phyloP scores from a whole-genome alignment of 2,797 vertebrate species.

The Lagorchestes hirsutus region DNA sequence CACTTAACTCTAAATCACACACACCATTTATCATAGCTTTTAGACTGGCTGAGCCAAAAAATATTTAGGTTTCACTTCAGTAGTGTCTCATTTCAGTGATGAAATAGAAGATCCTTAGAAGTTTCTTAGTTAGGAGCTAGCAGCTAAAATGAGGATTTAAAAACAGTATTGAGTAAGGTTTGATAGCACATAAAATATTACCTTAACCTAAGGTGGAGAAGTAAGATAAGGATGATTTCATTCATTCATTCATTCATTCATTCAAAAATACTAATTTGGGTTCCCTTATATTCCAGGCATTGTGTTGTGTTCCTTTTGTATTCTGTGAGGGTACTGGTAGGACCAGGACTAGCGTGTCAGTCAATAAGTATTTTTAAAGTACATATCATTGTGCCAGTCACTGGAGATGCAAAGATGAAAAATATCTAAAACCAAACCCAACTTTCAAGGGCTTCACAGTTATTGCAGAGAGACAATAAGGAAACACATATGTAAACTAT shows the following conservation, averaged over 20 bases:
- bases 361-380: conserved; percentile 31
- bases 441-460: not conserved
- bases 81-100: conserved; percentile 50
- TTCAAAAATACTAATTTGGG: not conserved
- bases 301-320: not conserved
- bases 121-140: conserved; percentile 19
- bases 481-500: not conserved
- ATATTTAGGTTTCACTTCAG: conserved; percentile 50
- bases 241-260: not conserved
- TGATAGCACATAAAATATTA: conserved; percentile 34
- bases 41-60: conserved; percentile 55
- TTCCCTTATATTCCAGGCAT: not conserved
- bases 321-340: not conserved
- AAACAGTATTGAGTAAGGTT: not conserved
- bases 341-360: not conserved
- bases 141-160: not conserved
- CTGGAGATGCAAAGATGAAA: not conserved
- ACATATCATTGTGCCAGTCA: not conserved
- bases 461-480: not conserved
- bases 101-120: conserved; percentile 42
- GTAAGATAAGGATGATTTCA: not conserved
- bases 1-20: conserved; percentile 73
- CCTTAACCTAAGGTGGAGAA: conserved; percentile 44
- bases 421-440: not conserved
- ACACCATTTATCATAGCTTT: conserved; percentile 70